These are phyloP conservation scores for Telmatochromis sp. DNA, from an alignment of 2,113 vertebrate species.

Conservation along the genomic window DNA sequence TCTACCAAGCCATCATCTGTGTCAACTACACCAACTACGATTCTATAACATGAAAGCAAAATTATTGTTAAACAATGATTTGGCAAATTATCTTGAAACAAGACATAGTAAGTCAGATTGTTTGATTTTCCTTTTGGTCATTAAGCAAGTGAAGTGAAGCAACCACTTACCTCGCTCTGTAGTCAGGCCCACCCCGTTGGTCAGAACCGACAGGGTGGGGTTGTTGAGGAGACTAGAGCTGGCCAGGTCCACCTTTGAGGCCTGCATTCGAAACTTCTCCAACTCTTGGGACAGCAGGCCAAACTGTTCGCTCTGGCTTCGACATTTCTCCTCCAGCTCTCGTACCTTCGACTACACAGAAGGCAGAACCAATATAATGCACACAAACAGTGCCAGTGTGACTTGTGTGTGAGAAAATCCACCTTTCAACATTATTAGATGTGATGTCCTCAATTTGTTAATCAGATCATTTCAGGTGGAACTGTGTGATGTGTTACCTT, in stretches of 20 bases:
- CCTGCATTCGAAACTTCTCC: slow-evolving; percentile 86
- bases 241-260: slow-evolving; percentile 80
- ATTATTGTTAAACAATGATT: not conserved
- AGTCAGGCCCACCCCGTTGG: slow-evolving; percentile 68
- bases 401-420: not conserved
- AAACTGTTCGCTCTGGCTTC: slow-evolving; percentile 91
- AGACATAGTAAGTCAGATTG: not conserved
- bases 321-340: slow-evolving; percentile 92
- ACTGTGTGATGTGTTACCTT: not conserved
- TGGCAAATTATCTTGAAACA: not conserved
- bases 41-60: not conserved
- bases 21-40: not conserved
- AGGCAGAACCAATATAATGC: not conserved
- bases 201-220: slow-evolving; percentile 61
- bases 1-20: not conserved
- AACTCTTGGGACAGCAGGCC: slow-evolving; percentile 87
- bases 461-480: not conserved
- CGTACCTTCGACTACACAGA: slow-evolving; percentile 82
- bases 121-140: not conserved
- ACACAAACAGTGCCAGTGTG: not conserved
- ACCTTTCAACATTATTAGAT: not conserved
- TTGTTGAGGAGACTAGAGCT: slow-evolving; percentile 67
- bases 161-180: slow-evolving; percentile 62
- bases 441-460: not conserved
- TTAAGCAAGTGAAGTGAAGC: not conserved